Percentiles rank a stretch among this genome's conserved stretches.
Conservation (phyloP, 2,113 vertebrate species). For the Leptobrachium leishanense region DNA sequence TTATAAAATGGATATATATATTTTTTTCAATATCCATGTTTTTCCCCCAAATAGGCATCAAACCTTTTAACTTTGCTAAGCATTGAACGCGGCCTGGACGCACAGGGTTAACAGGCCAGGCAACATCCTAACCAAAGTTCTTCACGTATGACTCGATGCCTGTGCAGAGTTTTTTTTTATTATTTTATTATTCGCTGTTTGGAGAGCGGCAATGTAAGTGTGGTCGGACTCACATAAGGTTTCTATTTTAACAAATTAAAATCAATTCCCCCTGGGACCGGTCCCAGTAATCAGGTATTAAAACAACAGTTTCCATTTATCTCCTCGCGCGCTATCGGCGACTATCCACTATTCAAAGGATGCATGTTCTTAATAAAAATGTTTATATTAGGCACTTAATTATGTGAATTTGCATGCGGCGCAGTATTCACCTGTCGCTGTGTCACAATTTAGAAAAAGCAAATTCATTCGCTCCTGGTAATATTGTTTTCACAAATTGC, state of each 20-base stretch:
- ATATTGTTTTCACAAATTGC: constrained; percentile 12
- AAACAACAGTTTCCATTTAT: constrained; percentile 33
- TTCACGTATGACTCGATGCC: neutral
- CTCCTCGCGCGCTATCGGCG: constrained; percentile 7
- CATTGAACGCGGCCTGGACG: too few species aligned
- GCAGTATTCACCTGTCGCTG: constrained; percentile 4
- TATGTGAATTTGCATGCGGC: constrained; percentile 16
- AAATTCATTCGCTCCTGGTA: neutral
- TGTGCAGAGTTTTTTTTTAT: neutral
- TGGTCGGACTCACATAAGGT: constrained; percentile 26
- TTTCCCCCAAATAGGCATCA: too few species aligned
- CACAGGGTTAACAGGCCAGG: too few species aligned
- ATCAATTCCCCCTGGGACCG: constrained; percentile 30
- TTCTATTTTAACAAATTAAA: constrained; percentile 39
- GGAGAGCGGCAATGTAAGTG: constrained; percentile 13
- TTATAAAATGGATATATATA: too few species aligned
- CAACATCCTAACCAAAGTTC: too few species aligned
- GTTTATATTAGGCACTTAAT: constrained; percentile 35
- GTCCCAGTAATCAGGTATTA: constrained; percentile 38
- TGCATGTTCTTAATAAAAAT: constrained; percentile 41
- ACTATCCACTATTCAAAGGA: neutral
- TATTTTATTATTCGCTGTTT: too few species aligned
- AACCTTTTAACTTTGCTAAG: too few species aligned
- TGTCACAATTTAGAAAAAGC: constrained; percentile 19
- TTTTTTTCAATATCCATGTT: too few species aligned